Evolutionary conservation across 1,140 invertebrate species (phyloP).

Genomic region (Pollicipes pollicipes): DNA sequence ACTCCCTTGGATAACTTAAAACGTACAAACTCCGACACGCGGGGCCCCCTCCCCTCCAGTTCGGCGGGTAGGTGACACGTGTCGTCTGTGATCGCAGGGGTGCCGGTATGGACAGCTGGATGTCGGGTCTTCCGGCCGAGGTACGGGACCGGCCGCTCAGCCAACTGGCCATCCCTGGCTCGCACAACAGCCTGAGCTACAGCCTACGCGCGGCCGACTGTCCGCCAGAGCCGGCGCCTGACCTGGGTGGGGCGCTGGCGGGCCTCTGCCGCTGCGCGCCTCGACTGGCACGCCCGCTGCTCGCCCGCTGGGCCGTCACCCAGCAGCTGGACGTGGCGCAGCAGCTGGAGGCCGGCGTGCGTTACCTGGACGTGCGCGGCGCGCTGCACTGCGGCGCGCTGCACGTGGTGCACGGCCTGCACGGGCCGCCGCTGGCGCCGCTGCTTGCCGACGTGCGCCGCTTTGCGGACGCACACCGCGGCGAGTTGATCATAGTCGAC

Average conservation of each 20-base stretch:
- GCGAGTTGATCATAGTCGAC: background rate
- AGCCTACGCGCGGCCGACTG: background rate
- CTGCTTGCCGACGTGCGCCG: background rate
- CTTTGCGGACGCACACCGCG: background rate
- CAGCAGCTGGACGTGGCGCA: background rate
- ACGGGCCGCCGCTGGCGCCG: conserved; percentile 1
- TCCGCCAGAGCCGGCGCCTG: background rate
- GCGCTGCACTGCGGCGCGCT: background rate
- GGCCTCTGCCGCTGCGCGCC: background rate
- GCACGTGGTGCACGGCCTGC: conserved; percentile 3
- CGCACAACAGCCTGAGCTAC: background rate
- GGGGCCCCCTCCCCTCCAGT: too few species aligned
- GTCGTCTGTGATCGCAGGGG: too few species aligned
- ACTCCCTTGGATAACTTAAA: too few species aligned
- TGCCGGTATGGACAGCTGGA: conserved; percentile 2
- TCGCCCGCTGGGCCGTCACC: background rate
- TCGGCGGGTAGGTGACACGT: too few species aligned
- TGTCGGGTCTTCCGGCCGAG: background rate
- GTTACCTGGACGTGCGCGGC: background rate
- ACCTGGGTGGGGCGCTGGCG: background rate
- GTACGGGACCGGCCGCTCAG: background rate
- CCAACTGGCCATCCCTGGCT: background rate
- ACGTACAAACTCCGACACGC: too few species aligned
- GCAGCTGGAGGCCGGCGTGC: background rate
- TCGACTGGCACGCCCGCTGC: background rate